A percentile compares a stretch with the other conserved stretches of the same genome.
These are phyloP conservation scores for Lagorchestes hirsutus DNA, from an alignment of 2,797 vertebrate genomes.

Conservation along the genomic window DNA sequence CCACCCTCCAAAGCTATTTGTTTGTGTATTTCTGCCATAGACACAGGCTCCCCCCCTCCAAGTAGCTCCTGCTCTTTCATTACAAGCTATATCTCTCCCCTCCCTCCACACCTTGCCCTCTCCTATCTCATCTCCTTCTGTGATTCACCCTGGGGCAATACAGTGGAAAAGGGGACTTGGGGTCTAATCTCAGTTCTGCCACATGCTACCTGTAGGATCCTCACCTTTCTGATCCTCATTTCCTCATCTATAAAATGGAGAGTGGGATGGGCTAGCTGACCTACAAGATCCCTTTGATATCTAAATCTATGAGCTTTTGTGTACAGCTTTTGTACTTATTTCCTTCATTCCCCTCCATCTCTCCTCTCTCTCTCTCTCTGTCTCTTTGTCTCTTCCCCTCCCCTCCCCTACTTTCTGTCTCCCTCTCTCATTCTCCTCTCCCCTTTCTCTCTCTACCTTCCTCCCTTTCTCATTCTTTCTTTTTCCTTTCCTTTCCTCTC, in stretches of 20 bases:
- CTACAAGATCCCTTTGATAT: not conserved
- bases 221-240: not conserved
- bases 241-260: not conserved
- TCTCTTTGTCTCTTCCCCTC: no score
- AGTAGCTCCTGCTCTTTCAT: not conserved
- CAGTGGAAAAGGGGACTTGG: not conserved
- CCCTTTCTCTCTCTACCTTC: not conserved
- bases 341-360: not conserved
- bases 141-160: not conserved
- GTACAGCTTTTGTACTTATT: not conserved
- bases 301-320: not conserved
- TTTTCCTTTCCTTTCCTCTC: not conserved
- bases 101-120: not conserved
- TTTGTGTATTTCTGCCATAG: no score
- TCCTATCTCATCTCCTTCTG: not conserved
- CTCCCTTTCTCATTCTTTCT: not conserved
- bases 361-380: not conserved
- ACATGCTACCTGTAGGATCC: not conserved
- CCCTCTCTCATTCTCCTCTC: no score
- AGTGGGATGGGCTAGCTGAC: not conserved
- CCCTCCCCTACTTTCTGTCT: no score
- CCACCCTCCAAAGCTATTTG: not conserved
- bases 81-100: not conserved
- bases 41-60: no score
- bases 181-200: not conserved